Evolutionary conservation across 1,140 invertebrate species (phyloP).

Genomic region (Meloidogyne hapla): DNA sequence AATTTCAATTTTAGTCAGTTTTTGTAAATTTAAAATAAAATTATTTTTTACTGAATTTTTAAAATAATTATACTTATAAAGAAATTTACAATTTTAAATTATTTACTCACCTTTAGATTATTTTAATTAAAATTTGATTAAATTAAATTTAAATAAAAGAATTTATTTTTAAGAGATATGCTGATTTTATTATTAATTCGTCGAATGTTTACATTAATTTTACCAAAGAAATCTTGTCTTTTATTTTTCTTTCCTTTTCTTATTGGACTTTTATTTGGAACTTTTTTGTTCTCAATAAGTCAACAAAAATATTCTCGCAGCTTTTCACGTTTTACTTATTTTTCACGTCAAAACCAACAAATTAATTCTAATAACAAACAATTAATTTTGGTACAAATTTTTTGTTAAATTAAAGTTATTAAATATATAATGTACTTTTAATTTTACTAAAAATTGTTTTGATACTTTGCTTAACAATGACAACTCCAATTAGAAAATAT

Average conservation of each 20-base stretch:
- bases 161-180: neutral
- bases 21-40: neutral
- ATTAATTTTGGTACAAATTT: slow-evolving; percentile 9
- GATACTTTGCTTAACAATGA: no score
- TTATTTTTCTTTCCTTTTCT: slow-evolving; percentile 9
- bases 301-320: neutral
- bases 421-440: no score
- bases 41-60: no score
- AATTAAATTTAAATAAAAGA: neutral
- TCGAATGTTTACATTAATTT: neutral
- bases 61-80: no score
- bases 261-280: neutral
- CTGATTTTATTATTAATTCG: neutral
- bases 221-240: neutral
- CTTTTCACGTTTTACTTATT: neutral
- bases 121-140: no score
- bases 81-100: no score
- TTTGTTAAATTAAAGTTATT: neutral
- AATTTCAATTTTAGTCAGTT: neutral
- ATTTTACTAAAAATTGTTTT: no score
- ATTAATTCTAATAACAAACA: neutral
- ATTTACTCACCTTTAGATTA: no score
- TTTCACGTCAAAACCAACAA: slow-evolving; percentile 1
- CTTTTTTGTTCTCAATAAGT: slow-evolving; percentile 1
- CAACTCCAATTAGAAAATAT: no score